Conservation (phyloP, 2,888 invertebrate species). For the Helicoverpa assulta region DNA sequence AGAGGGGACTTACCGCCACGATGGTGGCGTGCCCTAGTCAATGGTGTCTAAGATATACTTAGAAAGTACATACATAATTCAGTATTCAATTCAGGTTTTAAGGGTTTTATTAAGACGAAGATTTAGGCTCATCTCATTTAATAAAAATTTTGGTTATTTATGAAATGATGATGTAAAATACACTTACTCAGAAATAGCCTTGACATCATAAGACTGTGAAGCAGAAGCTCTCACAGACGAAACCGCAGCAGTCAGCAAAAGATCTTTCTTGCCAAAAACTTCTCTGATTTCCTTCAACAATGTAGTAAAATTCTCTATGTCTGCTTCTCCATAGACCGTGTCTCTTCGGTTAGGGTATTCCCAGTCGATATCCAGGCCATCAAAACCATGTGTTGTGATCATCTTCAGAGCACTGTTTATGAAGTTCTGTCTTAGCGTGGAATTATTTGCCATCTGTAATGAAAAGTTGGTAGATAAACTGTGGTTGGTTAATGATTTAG, state of each 20-base stretch:
- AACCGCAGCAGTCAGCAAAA: conserved; percentile 91
- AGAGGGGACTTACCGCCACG: no score
- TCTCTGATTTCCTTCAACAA: conserved; percentile 89
- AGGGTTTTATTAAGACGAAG: no score
- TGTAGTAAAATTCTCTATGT: conserved; percentile 86
- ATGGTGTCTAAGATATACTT: no score
- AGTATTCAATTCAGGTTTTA: no score
- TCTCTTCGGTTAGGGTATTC: conserved; percentile 92
- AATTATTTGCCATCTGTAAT: conserved; percentile 81
- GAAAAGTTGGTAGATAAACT: not conserved
- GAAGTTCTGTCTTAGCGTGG: conserved; percentile 86
- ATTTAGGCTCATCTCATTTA: not conserved
- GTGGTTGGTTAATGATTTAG: not conserved
- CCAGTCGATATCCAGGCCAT: conserved; percentile 94
- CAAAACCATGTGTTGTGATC: conserved; percentile 90
- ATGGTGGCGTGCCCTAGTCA: no score
- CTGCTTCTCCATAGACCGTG: conserved; percentile 78
- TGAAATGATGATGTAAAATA: not conserved
- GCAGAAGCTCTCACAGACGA: conserved; percentile 87
- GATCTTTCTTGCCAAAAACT: conserved; percentile 87
- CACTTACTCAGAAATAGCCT: conserved; percentile 87
- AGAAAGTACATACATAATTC: no score
- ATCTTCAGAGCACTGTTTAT: conserved; percentile 89
- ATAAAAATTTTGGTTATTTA: not conserved
- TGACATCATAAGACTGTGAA: conserved; percentile 90